Base-by-base conservation (phyloP, 2,113 vertebrate species). In the Microtus richardsoni region DNA sequence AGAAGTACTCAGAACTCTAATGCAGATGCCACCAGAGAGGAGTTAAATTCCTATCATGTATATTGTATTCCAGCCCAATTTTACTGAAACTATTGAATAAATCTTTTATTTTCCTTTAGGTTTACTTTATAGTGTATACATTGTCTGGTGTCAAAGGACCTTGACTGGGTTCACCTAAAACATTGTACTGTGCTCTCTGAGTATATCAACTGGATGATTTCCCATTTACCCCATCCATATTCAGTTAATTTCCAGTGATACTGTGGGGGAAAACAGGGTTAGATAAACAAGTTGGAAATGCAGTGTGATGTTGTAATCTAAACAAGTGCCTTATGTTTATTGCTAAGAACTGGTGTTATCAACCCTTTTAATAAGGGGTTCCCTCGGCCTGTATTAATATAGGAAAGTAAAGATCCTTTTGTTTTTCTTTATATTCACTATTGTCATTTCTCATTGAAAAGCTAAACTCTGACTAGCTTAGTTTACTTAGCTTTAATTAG, bases 31-130 rank as follows among this genome's bases (percentile, higher is more conserved):
- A 95, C 93, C 93, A 14, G 0, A 68, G 44, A 96, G 96, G 86
- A 97, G 91, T 89, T 84, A 49, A 96, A 83, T 96, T 97, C 95
- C 95, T 94, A 89, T 96, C 75, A 52, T 96, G 94, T 95, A 96
- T 97, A 95, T 97, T 98, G 97, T 98, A 97, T 89, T 97, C 87
- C 94, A 91, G 88, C 92, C 74, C 94, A 58, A 89, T 96, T 98
- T 97, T 98, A 97, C 95, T 98, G 97, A 95, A 98, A 97, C 70
- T 97, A 95, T 97, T 97, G 95, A 98, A 98, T 98, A 98, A 98
- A 98, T 98, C 96, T 95, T 97, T 95, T 98, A 98, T 98, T 98
- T 97, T 97, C 96, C 97, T 97, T 97, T 97, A 98, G 97, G 97
- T 98, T 97, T 95, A 97, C 92, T 96, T 96, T 92, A 94, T 97